Evolutionary conservation across 1,140 invertebrate genomes (phyloP).

Genomic region (Galendromus occidentalis): DNA sequence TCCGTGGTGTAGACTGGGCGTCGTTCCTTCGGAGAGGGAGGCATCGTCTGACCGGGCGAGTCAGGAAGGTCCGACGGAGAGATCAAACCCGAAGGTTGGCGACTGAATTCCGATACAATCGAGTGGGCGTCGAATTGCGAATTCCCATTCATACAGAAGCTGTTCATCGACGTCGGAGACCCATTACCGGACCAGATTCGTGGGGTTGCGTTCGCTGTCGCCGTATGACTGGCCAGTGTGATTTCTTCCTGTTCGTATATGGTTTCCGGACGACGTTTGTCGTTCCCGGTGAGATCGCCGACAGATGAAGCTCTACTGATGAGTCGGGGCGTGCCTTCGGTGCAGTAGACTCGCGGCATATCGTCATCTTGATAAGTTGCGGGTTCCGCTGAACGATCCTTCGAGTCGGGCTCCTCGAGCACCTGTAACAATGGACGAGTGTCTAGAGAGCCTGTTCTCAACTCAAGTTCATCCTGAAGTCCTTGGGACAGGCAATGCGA

Average conservation of each 20-base stretch:
- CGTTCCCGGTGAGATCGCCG: background rate
- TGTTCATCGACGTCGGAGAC: background rate
- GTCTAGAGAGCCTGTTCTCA: no score
- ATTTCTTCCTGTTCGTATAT: conserved; percentile 6
- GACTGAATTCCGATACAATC: background rate
- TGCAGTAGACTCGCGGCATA: background rate
- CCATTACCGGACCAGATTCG: background rate
- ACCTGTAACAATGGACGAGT: no score
- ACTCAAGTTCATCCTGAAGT: no score
- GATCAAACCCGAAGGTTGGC: background rate
- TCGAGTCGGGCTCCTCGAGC: background rate
- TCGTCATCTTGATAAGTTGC: conserved; percentile 6
- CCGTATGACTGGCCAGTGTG: background rate
- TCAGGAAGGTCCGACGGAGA: background rate
- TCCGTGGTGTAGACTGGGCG: background rate
- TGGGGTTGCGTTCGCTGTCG: background rate
- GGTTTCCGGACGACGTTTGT: background rate
- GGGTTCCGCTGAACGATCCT: background rate
- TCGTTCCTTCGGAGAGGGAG: background rate
- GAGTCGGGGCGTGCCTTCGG: background rate
- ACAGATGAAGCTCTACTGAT: background rate
- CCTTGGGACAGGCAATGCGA: no score
- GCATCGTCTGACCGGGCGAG: background rate
- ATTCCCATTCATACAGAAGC: background rate
- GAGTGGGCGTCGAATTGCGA: background rate